Base-by-base conservation (phyloP, 2,113 vertebrate species). In the Hydropotes inermis region DNA sequence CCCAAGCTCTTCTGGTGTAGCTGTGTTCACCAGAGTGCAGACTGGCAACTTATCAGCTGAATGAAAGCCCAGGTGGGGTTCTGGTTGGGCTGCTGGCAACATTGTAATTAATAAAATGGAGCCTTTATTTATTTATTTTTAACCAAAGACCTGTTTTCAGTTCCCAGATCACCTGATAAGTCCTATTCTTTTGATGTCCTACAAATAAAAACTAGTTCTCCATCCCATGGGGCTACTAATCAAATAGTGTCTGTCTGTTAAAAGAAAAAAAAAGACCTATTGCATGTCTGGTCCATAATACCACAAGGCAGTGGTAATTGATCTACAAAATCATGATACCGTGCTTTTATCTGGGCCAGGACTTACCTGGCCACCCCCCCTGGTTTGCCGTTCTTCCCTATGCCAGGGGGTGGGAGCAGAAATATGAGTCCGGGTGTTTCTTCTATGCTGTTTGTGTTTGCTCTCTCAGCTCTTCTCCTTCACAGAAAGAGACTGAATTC, bases 201-300 rank as follows among this genome's bases (percentile, higher is more conserved):
- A 96, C 86, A 97, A 97, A 97, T 96, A 91, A 96, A 96, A 95
- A 87, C 43, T 88, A 94, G 94, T 74, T 93, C 52, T 94, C 21
- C 64, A 55, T 92, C 97, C 91, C 85, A 74, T 78, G 92, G 92
- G 96, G 50, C 87, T 95, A 55, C 70, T 97, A 67, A 97, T 96
- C 87, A 97, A 94, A 97, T 95, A 96, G 82, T 81, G 88, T 97
- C 96, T 97, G 92, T 97, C 83, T 97, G 95, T 96, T 97, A 81
- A 83, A 91, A 96, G 70, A 27, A 27, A 55, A 45, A 87, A 87
- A 90, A 86, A 87, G 82, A 19, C 89, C 64, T 92, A 52, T 95
- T 93, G 84, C 95, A 82, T 95, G 82, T 95, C 94, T 93, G 60
- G 87, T 87, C 95, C 64, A 27, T 84, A 87, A 90, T 88, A 94